phyloP scores from a whole-genome alignment of 1,140 invertebrate species.

The Drosophila bipectinata region DNA sequence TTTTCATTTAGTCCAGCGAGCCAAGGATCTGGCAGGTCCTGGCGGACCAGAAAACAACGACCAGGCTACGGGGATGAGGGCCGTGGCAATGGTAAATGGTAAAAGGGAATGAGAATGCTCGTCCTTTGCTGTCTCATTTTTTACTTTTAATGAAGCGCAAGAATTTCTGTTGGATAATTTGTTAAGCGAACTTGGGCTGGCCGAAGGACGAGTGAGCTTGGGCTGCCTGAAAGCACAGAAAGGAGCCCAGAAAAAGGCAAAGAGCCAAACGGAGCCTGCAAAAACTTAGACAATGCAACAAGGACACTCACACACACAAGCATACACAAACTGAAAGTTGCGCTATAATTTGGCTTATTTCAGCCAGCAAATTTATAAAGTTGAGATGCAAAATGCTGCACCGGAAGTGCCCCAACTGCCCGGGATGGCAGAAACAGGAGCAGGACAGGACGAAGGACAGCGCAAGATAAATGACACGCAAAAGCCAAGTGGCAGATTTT shows the following conservation, averaged over 20 bases:
- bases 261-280: conserved; percentile 65
- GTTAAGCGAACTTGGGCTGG: conserved; percentile 65
- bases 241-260: conserved; percentile 56
- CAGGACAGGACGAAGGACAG: conserved; percentile 1
- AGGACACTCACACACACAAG: conserved; percentile 33
- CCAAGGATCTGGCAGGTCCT: conserved; percentile 20
- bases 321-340: conserved; percentile 48
- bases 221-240: conserved; percentile 11
- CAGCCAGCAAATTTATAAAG: conserved; percentile 71
- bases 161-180: conserved; percentile 83
- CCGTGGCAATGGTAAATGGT: conserved; percentile 10
- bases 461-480: conserved; percentile 76
- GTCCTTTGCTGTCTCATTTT: conserved; percentile 70
- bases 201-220: conserved; percentile 41
- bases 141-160: conserved; percentile 83
- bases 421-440: background rate
- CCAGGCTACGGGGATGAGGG: background rate
- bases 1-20: conserved; percentile 67
- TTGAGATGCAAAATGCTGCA: conserved; percentile 72
- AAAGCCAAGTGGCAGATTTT: conserved; percentile 81
- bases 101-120: conserved; percentile 16
- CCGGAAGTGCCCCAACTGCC: conserved; percentile 59
- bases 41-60: conserved; percentile 2
- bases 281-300: conserved; percentile 76
- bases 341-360: conserved; percentile 81